Conservation (phyloP, 2,797 vertebrate genomes). For the Phoeniculus purpureus region DNA sequence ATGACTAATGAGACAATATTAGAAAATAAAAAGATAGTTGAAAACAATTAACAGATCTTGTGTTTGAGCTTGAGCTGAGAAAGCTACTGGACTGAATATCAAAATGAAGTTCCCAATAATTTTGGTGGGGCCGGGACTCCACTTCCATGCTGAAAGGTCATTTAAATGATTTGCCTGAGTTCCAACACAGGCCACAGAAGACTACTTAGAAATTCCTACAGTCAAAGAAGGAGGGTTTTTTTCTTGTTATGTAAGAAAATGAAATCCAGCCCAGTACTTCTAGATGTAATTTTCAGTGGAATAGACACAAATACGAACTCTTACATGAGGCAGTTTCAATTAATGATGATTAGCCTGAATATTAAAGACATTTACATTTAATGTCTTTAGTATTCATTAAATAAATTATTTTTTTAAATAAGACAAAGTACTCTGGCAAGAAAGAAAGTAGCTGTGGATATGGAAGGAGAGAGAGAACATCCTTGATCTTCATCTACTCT, state of each 20-base stretch:
- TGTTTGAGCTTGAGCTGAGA: not conserved
- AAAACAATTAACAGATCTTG: not conserved
- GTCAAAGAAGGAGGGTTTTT: not conserved
- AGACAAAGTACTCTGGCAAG: not conserved
- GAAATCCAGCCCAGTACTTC: not conserved
- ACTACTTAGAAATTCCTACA: slow-evolving; percentile 29
- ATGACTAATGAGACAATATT: not conserved
- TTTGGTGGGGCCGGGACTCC: not conserved
- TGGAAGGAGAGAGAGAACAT: not conserved
- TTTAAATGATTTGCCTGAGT: slow-evolving; percentile 34
- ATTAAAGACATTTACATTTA: no score
- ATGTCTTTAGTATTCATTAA: no score
- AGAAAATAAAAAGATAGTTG: not conserved
- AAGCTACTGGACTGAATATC: not conserved
- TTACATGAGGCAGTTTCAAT: not conserved
- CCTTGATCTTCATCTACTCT: not conserved
- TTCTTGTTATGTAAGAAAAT: slow-evolving; percentile 15
- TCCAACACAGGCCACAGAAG: not conserved
- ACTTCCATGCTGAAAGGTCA: not conserved
- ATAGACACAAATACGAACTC: slow-evolving; percentile 12
- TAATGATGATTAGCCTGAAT: not conserved
- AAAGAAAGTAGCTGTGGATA: not conserved
- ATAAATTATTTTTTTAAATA: no score
- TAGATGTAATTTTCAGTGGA: not conserved
- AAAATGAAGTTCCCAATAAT: not conserved